Base-by-base conservation (phyloP, 2,888 invertebrate genomes). In the Drosophila gaucha region DNA sequence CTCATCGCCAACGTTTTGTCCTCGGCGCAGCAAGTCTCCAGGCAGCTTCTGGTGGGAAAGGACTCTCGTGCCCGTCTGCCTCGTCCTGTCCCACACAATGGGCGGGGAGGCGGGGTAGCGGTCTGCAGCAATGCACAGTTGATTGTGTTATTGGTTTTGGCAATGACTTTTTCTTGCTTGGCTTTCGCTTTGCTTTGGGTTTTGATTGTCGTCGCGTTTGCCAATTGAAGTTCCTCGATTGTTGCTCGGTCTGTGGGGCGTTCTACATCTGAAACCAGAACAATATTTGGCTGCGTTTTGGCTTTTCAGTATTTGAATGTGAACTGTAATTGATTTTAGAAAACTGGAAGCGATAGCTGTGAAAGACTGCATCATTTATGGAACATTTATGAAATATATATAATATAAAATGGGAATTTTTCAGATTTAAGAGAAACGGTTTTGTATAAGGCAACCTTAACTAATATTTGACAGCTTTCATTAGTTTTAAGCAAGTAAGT, bases 131-230 rank as follows among this genome's bases (percentile, higher is more conserved):
- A 65, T 76, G 67, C 67, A 67, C 73, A 78, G 85, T 84, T 84
- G 84, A 84, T 84, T 86, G 78, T 84, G 72, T 84, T 86, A 84
- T 86, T 84, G 87, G 87, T 84, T 84, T 86, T 78, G 76, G 76
- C 85, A 78, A 86, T 84, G 83, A 86, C 76, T 86, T 80, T 76
- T 69, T 68, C 58, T 52, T 52, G 49, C 49, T 68, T 65, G 78
- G 74, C 73, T 80, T 57, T 62, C 31, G 33, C 43, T 57, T 67
- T 70, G 59, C 43, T 52, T 67, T 63, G 30, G 20, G 8, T 46
- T 14, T 31, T 60, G 78, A 68, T 73, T 80, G 73, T 80, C 60
- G 56, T 43, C 50, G 24, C 50, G 51, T 54, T 56, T 60, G 57
- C 60, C 60, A 67, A 67, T 54, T 66, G 56, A 49, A 59, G 62